phyloP scores from a whole-genome alignment of 2,888 invertebrate species.

The Eupithecia inturbata region DNA sequence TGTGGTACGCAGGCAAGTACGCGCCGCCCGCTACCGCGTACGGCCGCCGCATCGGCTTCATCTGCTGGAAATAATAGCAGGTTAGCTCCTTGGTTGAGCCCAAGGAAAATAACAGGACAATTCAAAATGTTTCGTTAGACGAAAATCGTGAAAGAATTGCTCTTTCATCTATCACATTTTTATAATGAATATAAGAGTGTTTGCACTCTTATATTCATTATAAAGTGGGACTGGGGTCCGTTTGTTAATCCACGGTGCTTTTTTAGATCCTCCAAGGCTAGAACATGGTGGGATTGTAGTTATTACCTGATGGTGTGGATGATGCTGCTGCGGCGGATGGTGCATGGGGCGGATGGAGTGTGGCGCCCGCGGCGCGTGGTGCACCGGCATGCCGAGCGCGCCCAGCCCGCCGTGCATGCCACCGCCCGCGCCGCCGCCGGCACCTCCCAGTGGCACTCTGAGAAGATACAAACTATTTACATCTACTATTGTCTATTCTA shows the following conservation, averaged over 20 bases:
- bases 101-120: not conserved
- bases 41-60: conserved; percentile 72
- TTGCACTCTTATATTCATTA: too few relatives aligned
- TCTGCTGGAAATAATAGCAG: conserved; percentile 54
- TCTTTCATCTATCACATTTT: too few relatives aligned
- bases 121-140: too few relatives aligned
- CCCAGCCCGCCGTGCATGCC: conserved; percentile 62
- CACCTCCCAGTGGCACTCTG: conserved; percentile 71
- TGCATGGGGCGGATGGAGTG: conserved; percentile 74
- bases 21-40: conserved; percentile 63
- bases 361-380: conserved; percentile 68
- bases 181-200: too few relatives aligned
- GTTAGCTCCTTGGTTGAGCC: not conserved
- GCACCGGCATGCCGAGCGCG: conserved; percentile 60
- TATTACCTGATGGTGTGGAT: conserved; percentile 63
- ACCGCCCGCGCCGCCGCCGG: conserved; percentile 65
- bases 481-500: not conserved
- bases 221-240: too few relatives aligned
- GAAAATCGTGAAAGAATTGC: too few relatives aligned
- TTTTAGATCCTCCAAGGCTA: too few relatives aligned
- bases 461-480: not conserved
- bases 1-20: conserved; percentile 61
- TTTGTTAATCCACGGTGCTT: too few relatives aligned
- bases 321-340: conserved; percentile 70
- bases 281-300: not conserved